phyloP scores from a whole-genome alignment of 2,113 vertebrate genomes.

The Genyomyrus donnyi region DNA sequence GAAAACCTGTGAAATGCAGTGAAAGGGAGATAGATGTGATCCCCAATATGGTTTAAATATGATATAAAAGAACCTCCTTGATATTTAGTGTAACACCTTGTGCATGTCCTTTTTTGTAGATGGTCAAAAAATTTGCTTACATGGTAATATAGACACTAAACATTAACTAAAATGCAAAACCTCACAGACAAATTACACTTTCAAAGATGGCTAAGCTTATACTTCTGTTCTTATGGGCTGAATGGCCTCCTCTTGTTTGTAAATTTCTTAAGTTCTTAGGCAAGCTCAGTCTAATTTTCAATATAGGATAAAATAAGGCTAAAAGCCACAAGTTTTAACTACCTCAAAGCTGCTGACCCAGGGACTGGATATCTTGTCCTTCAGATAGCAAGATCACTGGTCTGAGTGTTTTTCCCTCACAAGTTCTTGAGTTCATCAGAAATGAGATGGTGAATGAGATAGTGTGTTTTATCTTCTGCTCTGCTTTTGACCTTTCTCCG shows the following conservation, averaged over 20 bases:
- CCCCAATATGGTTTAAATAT: neutral
- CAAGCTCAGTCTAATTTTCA: neutral
- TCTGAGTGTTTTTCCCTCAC: neutral
- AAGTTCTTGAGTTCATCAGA: neutral
- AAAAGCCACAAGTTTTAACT: neutral
- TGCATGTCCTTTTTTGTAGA: neutral
- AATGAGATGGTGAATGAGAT: neutral
- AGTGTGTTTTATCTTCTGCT: neutral
- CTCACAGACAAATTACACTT: neutral
- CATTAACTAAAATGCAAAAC: neutral
- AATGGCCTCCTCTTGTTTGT: no score
- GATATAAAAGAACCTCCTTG: neutral
- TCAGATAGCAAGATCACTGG: neutral
- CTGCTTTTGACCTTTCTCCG: neutral
- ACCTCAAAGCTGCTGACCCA: neutral
- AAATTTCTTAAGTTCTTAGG: neutral
- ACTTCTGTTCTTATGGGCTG: neutral
- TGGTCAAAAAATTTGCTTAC: neutral
- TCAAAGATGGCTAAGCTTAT: neutral
- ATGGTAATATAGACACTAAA: neutral
- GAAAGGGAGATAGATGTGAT: neutral
- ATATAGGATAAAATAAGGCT: neutral
- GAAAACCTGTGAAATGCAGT: neutral
- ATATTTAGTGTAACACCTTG: neutral
- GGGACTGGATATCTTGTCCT: neutral